These are phyloP conservation scores for Flexamia atlantica DNA, from an alignment of 2,888 invertebrate species.

Conservation along the genomic window DNA sequence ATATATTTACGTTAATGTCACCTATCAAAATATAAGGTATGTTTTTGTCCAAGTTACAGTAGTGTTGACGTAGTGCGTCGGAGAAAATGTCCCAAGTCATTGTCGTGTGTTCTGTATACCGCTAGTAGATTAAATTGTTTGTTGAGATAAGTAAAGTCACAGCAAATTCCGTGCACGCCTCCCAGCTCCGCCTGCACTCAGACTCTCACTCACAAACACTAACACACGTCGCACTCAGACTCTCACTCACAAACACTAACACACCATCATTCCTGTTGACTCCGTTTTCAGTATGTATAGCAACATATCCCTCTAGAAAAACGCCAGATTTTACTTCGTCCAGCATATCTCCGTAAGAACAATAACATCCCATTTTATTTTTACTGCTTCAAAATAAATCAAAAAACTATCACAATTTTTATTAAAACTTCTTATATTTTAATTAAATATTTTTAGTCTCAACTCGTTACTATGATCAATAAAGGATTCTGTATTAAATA, in stretches of 20 bases:
- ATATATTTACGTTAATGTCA: not conserved
- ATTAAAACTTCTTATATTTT: not conserved
- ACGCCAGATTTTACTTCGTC: not conserved
- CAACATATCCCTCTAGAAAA: not conserved
- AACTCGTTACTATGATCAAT: too few relatives aligned
- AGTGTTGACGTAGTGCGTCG: not conserved
- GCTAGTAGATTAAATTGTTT: slow-evolving; percentile 14
- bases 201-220: slow-evolving; percentile 5
- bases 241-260: not conserved
- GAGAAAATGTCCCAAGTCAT: not conserved
- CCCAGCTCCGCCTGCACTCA: not conserved
- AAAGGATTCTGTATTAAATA: too few relatives aligned
- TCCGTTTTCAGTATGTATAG: not conserved
- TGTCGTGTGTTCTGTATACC: slow-evolving; percentile 30
- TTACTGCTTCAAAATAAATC: not conserved
- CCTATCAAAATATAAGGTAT: not conserved
- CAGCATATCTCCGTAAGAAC: not conserved
- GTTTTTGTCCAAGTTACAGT: not conserved
- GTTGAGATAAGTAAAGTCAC: not conserved
- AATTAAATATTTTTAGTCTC: not conserved
- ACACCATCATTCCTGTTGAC: not conserved
- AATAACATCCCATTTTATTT: not conserved
- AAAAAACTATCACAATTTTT: slow-evolving; percentile 3
- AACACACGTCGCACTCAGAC: too few relatives aligned
- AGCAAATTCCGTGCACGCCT: not conserved